Evolutionary conservation across 1,140 invertebrate species (phyloP).

Genomic region (Zaprionus kolodkinae): DNA sequence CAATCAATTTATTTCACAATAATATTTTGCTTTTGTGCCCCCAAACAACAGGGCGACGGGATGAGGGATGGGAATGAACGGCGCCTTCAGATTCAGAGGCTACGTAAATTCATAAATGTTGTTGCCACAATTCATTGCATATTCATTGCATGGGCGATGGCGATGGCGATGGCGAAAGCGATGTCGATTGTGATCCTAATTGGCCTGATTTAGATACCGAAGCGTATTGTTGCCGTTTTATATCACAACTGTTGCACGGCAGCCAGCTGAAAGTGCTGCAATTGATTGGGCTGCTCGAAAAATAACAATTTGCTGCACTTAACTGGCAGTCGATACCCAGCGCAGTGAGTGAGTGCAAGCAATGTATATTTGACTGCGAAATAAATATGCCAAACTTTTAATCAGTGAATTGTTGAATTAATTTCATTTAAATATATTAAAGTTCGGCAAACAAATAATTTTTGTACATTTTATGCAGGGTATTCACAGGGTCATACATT

Average conservation of each 20-base stretch:
- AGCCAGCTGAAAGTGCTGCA: conserved; percentile 1
- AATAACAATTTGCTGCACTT: background rate
- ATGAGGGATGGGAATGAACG: no score
- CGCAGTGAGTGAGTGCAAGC: background rate
- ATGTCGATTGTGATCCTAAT: conserved; percentile 51
- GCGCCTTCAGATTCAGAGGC: conserved; percentile 14
- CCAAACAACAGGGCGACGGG: background rate
- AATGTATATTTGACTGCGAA: background rate
- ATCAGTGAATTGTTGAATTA: no score
- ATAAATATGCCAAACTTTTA: background rate
- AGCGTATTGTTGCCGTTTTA: conserved; percentile 14
- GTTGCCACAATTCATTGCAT: conserved; percentile 59
- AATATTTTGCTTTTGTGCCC: conserved; percentile 63
- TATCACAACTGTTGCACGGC: conserved; percentile 35
- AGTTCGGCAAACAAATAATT: no score
- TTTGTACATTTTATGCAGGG: no score
- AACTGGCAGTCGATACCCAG: background rate
- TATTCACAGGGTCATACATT: no score
- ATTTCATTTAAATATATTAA: no score
- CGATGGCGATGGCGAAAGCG: conserved; percentile 46
- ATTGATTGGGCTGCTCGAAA: conserved; percentile 8
- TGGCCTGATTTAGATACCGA: conserved; percentile 57
- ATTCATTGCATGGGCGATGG: conserved; percentile 68
- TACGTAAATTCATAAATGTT: conserved; percentile 48
- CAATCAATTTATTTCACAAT: conserved; percentile 79